phyloP scores from a whole-genome alignment of 2,113 vertebrate species.

The Hydropotes inermis region DNA sequence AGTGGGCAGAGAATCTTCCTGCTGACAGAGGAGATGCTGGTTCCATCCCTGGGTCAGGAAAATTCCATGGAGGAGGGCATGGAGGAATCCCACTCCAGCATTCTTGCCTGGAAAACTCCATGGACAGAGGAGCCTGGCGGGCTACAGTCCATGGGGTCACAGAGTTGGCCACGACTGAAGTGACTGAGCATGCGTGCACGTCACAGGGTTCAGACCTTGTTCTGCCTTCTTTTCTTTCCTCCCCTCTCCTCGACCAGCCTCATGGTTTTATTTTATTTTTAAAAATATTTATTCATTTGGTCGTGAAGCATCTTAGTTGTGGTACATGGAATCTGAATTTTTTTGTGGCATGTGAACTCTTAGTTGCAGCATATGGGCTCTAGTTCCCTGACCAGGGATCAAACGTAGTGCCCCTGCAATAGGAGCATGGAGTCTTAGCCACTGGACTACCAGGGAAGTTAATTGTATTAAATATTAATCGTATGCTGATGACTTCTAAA shows the following conservation, averaged over 20 bases:
- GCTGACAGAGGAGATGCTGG: background rate
- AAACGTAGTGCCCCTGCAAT: background rate
- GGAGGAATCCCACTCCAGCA: background rate
- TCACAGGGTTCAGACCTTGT: background rate
- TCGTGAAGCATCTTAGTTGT: accelerated
- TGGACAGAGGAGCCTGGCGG: background rate
- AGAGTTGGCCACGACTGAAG: background rate
- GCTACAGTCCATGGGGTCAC: background rate
- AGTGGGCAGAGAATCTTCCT: background rate
- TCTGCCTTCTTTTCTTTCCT: background rate
- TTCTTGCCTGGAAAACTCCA: background rate
- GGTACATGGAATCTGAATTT: background rate
- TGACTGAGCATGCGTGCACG: accelerated
- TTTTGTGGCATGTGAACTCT: background rate
- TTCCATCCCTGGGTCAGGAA: background rate
- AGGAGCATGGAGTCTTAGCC: background rate
- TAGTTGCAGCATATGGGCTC: background rate
- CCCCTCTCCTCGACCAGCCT: background rate
- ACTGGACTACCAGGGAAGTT: background rate
- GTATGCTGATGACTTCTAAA: background rate
- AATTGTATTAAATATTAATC: background rate
- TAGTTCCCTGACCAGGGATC: background rate
- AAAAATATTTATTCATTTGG: background rate
- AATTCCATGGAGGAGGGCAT: background rate
- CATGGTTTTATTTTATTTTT: background rate